Conservation (phyloP, 2,113 vertebrate genomes). For the Sylvilagus bachmani region DNA sequence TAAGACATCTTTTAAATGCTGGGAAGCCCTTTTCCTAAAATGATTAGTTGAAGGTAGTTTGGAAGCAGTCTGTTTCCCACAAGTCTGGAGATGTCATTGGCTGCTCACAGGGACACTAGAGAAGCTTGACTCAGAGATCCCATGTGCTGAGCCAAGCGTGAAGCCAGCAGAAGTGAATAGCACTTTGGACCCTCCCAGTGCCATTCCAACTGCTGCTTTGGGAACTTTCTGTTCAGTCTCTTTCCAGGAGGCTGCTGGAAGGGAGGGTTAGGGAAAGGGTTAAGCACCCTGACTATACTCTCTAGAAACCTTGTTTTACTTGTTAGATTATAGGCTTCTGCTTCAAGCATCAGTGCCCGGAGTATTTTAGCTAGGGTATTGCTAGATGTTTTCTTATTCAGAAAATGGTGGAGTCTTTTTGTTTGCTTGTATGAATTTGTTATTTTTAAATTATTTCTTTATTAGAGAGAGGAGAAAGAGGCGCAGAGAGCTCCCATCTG, state of each 20-base stretch:
- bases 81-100: not conserved
- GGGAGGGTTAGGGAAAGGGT: not conserved
- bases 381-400: not conserved
- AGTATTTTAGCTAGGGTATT: not conserved
- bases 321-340: not conserved
- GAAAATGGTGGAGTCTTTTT: not conserved
- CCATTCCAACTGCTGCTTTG: not conserved
- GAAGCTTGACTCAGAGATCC: not conserved
- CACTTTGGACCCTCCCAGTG: not conserved
- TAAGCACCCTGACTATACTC: not conserved
- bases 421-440: not conserved
- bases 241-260: not conserved
- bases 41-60: not conserved
- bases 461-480: too few species aligned
- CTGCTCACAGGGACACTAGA: not conserved
- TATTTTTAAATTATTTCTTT: too few species aligned
- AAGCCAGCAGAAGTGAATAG: not conserved
- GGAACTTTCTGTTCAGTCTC: not conserved
- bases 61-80: not conserved
- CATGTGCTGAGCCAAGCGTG: not conserved
- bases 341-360: not conserved
- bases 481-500: too few species aligned
- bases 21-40: slow-evolving; percentile 19
- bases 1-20: not conserved
- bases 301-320: not conserved